phyloP scores from a whole-genome alignment of 2,888 invertebrate species.

The Drosophila atroscutellata region DNA sequence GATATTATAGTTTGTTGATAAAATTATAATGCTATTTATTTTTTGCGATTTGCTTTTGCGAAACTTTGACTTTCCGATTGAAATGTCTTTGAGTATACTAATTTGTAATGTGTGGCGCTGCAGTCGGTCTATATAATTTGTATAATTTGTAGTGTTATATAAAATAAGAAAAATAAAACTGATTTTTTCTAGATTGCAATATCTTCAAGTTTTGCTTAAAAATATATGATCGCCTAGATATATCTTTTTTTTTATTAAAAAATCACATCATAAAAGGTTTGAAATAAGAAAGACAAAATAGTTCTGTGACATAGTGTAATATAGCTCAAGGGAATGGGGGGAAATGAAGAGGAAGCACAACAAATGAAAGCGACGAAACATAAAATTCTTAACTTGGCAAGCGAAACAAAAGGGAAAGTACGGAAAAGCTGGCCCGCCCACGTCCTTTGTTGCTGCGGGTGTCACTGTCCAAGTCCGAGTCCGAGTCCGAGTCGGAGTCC shows the following conservation, averaged over 20 bases:
- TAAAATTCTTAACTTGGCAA: constrained; percentile 54
- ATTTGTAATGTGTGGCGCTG: too few species aligned
- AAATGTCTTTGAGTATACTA: background rate
- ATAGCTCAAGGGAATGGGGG: background rate
- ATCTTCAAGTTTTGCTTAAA: background rate
- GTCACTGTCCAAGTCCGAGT: constrained; percentile 11
- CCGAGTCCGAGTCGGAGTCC: background rate
- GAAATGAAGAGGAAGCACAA: background rate
- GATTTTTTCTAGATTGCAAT: background rate
- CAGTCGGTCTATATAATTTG: background rate
- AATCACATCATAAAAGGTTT: background rate
- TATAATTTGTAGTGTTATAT: background rate
- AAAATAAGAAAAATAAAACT: background rate
- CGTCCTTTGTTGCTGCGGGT: constrained; percentile 12
- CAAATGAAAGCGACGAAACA: constrained; percentile 21
- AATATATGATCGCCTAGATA: background rate
- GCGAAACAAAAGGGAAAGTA: constrained; percentile 63
- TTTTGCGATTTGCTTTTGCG: background rate
- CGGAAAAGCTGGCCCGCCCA: constrained; percentile 47
- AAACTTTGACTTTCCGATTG: background rate
- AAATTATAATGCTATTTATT: background rate
- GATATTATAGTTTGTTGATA: background rate
- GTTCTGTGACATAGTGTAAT: constrained; percentile 14
- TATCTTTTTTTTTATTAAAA: background rate
- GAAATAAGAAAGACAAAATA: background rate